Conservation (phyloP, 1,140 invertebrate genomes). For the Phenacoccus solenopsis region DNA sequence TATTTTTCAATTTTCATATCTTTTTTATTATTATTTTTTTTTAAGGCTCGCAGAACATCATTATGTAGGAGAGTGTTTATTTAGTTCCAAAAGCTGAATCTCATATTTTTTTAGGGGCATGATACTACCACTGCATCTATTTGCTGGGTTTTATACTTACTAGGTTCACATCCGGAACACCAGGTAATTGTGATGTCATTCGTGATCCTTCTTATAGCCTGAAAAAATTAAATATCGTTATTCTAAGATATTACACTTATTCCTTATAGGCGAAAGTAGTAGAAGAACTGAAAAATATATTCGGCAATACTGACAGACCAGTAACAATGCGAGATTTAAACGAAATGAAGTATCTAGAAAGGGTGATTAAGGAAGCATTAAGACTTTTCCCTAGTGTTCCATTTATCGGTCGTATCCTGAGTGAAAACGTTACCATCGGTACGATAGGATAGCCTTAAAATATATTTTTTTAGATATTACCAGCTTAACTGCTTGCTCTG, state of each 20-base stretch:
- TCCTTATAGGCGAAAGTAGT: conserved; percentile 39
- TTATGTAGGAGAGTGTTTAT: too few species aligned
- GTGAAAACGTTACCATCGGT: conserved; percentile 28
- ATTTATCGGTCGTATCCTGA: conserved; percentile 34
- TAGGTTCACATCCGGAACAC: conserved; percentile 35
- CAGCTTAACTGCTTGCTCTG: too few species aligned
- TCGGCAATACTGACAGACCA: conserved; percentile 29
- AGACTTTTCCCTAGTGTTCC: conserved; percentile 40
- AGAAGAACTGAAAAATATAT: conserved; percentile 40
- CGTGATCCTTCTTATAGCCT: too few species aligned
- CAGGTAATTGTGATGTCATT: too few species aligned
- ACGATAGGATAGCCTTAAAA: too few species aligned
- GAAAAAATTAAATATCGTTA: too few species aligned
- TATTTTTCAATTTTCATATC: too few species aligned
- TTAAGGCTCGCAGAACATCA: too few species aligned
- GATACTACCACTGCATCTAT: conserved; percentile 46
- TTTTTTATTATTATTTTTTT: too few species aligned
- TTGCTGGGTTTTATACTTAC: conserved; percentile 38
- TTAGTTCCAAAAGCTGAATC: too few species aligned
- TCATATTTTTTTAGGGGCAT: conserved; percentile 42
- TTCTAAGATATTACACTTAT: too few species aligned
- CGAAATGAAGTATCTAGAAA: conserved; percentile 39
- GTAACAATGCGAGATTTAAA: conserved; percentile 36
- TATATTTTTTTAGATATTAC: too few species aligned
- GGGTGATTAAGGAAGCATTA: conserved; percentile 35